A percentile compares a stretch with the other conserved stretches of the same genome.
Evolutionary conservation across 2,797 vertebrate genomes (phyloP).

Genomic region (Fundulus diaphanus): DNA sequence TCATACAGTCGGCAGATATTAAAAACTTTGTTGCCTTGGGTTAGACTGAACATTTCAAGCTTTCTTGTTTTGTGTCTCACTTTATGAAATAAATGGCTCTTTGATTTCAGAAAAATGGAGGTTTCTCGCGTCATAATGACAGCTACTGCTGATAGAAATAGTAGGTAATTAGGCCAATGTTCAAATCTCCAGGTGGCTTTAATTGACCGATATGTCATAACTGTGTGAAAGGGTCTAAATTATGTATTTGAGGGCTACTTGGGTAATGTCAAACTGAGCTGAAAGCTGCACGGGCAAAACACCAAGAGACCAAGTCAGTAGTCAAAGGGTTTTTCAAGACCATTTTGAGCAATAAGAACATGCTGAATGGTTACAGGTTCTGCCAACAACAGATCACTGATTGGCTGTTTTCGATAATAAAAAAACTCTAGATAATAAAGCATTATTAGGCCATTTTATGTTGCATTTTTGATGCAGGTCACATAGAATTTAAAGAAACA

Average conservation of each 20-base stretch:
- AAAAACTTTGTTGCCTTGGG: background rate
- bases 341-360: no score
- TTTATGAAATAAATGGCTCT: background rate
- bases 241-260: background rate
- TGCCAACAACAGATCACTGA: no score
- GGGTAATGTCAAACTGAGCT: background rate
- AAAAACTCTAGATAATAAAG: no score
- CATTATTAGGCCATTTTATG: no score
- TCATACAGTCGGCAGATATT: background rate
- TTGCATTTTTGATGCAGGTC: no score
- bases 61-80: background rate
- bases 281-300: no score
- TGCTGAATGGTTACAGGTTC: no score
- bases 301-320: no score
- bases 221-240: background rate
- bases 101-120: background rate
- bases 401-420: no score
- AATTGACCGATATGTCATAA: slow-evolving; percentile 4
- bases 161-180: background rate
- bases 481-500: no score
- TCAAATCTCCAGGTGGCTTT: slow-evolving; percentile 1
- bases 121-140: background rate
- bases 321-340: no score
- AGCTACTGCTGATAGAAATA: slow-evolving; percentile 1
- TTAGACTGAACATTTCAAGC: background rate